Conservation (phyloP, 1,140 invertebrate species). For the Ditylenchus dipsaci region DNA sequence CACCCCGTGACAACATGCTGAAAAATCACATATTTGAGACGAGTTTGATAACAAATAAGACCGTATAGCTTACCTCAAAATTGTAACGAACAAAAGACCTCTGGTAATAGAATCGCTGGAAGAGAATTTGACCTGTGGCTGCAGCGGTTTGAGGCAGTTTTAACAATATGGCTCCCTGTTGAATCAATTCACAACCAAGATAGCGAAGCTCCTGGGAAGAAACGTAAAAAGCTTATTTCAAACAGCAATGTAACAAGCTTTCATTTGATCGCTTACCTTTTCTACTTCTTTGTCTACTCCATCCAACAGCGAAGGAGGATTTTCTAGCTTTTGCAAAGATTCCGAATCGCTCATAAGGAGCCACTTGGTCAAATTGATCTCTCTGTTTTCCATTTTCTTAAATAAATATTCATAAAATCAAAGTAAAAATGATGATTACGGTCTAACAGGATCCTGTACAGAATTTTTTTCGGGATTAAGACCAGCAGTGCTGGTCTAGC, state of each 20-base stretch:
- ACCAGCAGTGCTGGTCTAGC: too few relatives aligned
- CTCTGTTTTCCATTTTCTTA: too few relatives aligned
- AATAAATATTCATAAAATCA: too few relatives aligned
- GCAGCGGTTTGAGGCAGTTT: slow-evolving; percentile 84
- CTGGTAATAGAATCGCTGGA: slow-evolving; percentile 96
- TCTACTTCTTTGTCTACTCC: slow-evolving; percentile 47
- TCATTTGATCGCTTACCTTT: slow-evolving; percentile 22
- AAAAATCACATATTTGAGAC: slow-evolving; percentile 20
- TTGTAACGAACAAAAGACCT: slow-evolving; percentile 94
- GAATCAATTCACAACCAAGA: slow-evolving; percentile 93
- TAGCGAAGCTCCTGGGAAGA: slow-evolving; percentile 76
- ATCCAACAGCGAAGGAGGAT: slow-evolving; percentile 51
- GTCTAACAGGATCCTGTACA: too few relatives aligned
- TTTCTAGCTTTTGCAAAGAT: slow-evolving; percentile 46
- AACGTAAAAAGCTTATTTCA: too few relatives aligned
- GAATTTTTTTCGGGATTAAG: too few relatives aligned
- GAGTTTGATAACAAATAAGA: too few relatives aligned
- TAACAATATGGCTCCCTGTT: slow-evolving; percentile 87
- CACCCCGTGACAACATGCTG: slow-evolving; percentile 85
- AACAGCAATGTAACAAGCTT: too few relatives aligned
- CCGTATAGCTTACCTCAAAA: slow-evolving; percentile 91
- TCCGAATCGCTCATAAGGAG: slow-evolving; percentile 45
- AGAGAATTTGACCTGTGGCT: slow-evolving; percentile 97
- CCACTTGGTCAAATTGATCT: slow-evolving; percentile 35
- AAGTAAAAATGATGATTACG: too few relatives aligned